Conservation (phyloP, 2,888 invertebrate genomes). For the Amphipyra tragopoginis region DNA sequence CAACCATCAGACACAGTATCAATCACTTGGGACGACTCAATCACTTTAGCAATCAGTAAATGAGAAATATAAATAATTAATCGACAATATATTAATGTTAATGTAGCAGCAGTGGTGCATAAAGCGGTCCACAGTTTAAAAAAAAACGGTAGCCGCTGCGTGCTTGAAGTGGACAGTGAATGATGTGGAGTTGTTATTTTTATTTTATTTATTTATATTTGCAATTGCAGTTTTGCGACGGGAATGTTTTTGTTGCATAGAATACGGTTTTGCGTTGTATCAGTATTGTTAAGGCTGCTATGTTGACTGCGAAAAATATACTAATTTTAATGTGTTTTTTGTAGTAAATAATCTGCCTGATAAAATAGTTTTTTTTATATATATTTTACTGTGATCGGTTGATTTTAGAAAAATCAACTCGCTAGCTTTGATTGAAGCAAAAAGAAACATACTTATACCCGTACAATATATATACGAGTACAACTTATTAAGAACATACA, state of each 20-base stretch:
- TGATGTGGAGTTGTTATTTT: slow-evolving; percentile 75
- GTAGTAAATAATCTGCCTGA: background rate
- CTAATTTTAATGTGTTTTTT: background rate
- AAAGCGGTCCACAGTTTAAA: slow-evolving; percentile 74
- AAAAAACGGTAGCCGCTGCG: slow-evolving; percentile 86
- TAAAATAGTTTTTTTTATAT: too few species aligned
- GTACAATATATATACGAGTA: background rate
- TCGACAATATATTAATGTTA: slow-evolving; percentile 80
- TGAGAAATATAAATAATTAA: slow-evolving; percentile 79
- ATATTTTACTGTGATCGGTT: too few species aligned
- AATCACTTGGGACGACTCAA: slow-evolving; percentile 79
- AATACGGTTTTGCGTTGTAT: slow-evolving; percentile 9
- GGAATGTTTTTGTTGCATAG: slow-evolving; percentile 33
- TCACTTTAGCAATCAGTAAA: slow-evolving; percentile 73
- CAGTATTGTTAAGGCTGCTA: background rate
- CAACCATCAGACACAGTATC: slow-evolving; percentile 61
- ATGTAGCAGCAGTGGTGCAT: slow-evolving; percentile 79
- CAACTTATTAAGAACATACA: slow-evolving; percentile 4
- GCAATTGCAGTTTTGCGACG: slow-evolving; percentile 45
- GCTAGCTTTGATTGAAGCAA: slow-evolving; percentile 1
- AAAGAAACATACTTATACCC: background rate
- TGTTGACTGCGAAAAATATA: background rate
- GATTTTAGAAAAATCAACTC: background rate
- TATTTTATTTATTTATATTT: slow-evolving; percentile 61
- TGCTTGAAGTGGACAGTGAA: slow-evolving; percentile 76